These are phyloP conservation scores for Calliphora vicina DNA, from an alignment of 1,140 invertebrate genomes.

Conservation along the genomic window DNA sequence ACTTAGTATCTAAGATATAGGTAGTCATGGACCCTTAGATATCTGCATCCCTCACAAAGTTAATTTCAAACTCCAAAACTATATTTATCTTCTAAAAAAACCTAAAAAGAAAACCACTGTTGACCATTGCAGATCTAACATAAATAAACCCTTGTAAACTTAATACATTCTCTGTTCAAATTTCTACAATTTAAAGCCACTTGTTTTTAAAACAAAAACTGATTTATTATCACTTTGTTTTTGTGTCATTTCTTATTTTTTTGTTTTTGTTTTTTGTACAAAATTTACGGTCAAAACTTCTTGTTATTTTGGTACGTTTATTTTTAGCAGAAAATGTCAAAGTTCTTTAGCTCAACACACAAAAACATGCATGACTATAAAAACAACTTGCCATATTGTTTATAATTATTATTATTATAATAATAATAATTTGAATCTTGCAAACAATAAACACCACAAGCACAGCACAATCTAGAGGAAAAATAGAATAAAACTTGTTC, in stretches of 20 bases:
- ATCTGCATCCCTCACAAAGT: no score
- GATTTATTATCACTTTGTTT: not conserved
- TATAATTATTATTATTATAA: not conserved
- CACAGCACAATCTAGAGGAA: not conserved
- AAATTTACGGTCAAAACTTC: not conserved
- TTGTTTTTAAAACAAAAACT: not conserved
- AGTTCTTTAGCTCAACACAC: not conserved
- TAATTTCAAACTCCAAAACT: no score
- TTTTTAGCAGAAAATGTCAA: not conserved
- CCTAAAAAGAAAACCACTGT: no score
- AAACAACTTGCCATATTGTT: not conserved
- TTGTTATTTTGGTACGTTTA: no score
- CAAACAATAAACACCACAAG: conserved; percentile 21
- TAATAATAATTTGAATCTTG: not conserved
- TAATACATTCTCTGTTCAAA: no score
- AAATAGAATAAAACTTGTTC: not conserved
- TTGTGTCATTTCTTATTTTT: not conserved
- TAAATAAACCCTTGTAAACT: no score
- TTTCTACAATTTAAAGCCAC: not conserved
- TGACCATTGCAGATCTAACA: no score
- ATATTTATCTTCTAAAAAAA: no score
- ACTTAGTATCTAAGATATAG: no score
- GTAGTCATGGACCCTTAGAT: no score
- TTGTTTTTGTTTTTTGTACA: no score
- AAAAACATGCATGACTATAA: not conserved